Percentiles rank a stretch among this genome's conserved stretches.
phyloP scores from a whole-genome alignment of 2,797 vertebrate species.

The Pogoniulus pusillus region DNA sequence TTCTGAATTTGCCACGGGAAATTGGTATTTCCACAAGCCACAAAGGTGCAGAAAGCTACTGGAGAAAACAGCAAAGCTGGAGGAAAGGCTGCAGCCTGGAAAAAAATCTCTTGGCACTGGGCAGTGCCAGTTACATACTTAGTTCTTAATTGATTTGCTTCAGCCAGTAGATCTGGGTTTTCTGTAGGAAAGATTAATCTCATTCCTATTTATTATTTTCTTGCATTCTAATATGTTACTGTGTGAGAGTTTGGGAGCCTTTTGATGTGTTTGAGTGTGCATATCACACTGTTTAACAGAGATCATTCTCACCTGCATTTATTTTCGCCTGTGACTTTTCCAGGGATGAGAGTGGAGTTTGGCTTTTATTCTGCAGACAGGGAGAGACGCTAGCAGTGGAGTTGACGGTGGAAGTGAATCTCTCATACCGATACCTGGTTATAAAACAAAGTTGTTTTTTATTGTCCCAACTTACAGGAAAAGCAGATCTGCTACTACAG shows the following conservation, averaged over 20 bases:
- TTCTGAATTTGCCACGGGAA: neutral
- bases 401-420: constrained; percentile 80
- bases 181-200: neutral
- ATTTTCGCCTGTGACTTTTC: constrained; percentile 66
- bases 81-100: neutral
- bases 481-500: neutral
- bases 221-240: neutral
- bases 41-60: neutral
- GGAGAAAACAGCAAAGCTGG: neutral
- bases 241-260: neutral
- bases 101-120: neutral
- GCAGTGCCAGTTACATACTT: neutral
- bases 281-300: neutral
- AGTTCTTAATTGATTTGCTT: neutral
- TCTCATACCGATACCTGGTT: constrained; percentile 87
- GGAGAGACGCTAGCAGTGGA: constrained; percentile 82
- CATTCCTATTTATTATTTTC: neutral
- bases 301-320: constrained; percentile 62
- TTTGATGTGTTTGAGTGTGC: neutral
- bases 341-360: constrained; percentile 46
- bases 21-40: neutral
- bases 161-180: neutral
- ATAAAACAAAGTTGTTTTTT: constrained; percentile 61
- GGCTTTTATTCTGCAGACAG: constrained; percentile 76
- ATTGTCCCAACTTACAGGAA: neutral